Evolutionary conservation across 2,888 invertebrate genomes (phyloP).

Genomic region (Apodemia hepburni): DNA sequence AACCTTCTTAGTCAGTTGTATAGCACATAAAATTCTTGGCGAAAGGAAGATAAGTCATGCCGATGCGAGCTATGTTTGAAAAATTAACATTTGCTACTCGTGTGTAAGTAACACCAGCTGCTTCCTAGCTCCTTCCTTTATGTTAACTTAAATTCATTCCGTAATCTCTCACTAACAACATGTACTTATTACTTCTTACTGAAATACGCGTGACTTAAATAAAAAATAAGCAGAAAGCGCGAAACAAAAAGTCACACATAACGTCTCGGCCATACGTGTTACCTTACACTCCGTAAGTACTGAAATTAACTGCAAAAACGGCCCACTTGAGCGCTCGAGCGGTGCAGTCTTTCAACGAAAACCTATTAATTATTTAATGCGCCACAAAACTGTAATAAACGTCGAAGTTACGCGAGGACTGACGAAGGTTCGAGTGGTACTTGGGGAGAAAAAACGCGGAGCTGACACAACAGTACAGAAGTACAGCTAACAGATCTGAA

Average conservation of each 20-base stretch:
- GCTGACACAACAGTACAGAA: neutral
- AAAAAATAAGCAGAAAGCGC: neutral
- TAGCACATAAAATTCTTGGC: too few relatives aligned
- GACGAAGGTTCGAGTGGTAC: conserved; percentile 20
- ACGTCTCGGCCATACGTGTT: neutral
- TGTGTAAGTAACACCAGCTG: too few relatives aligned
- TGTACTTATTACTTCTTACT: neutral
- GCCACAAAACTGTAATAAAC: conserved; percentile 19
- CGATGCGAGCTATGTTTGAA: too few relatives aligned
- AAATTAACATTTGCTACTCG: too few relatives aligned
- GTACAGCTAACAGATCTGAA: neutral
- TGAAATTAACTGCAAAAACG: neutral
- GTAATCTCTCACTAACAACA: neutral
- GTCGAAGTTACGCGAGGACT: conserved; percentile 14
- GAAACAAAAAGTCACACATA: neutral
- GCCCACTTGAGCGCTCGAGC: conserved; percentile 21
- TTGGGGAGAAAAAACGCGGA: neutral
- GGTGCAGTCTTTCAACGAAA: conserved; percentile 42
- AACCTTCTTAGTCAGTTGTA: too few relatives aligned
- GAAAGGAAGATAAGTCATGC: too few relatives aligned
- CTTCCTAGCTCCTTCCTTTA: too few relatives aligned
- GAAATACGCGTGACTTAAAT: neutral
- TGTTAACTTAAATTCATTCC: neutral
- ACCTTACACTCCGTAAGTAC: neutral
- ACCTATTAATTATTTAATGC: conserved; percentile 52